Conservation (phyloP, 2,113 vertebrate species). For the Bujurquina vittata region DNA sequence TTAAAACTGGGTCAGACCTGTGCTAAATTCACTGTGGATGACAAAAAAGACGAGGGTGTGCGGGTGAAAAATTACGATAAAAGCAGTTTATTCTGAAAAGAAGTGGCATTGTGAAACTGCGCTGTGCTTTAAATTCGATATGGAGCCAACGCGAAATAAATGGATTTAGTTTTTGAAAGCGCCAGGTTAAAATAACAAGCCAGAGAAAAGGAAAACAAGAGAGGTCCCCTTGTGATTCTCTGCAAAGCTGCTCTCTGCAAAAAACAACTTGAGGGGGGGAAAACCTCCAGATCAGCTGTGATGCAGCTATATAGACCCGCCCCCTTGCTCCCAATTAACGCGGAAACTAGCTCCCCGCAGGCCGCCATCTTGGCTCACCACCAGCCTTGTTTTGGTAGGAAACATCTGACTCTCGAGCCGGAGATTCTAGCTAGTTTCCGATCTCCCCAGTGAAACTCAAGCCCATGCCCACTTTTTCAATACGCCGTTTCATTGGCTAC, state of each 20-base stretch:
- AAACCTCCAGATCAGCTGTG: slow-evolving; percentile 81
- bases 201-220: slow-evolving; percentile 49
- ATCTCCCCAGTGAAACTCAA: not conserved
- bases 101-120: slow-evolving; percentile 59
- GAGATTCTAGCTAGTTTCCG: slow-evolving; percentile 44
- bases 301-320: slow-evolving; percentile 73
- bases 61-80: slow-evolving; percentile 39
- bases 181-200: slow-evolving; percentile 45
- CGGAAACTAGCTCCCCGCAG: slow-evolving; percentile 21
- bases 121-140: not conserved
- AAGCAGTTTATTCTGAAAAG: slow-evolving; percentile 53
- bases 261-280: slow-evolving; percentile 79
- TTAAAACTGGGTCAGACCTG: slow-evolving; percentile 60
- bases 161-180: not conserved
- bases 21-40: slow-evolving; percentile 25
- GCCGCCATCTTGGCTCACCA: slow-evolving; percentile 79
- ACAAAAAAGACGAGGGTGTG: slow-evolving; percentile 39
- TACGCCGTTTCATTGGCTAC: slow-evolving; percentile 42
- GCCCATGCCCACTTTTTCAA: slow-evolving; percentile 29
- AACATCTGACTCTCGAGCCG: slow-evolving; percentile 50
- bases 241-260: slow-evolving; percentile 80
- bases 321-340: slow-evolving; percentile 49
- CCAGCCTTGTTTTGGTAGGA: accelerated
- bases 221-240: slow-evolving; percentile 66
- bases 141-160: not conserved